Conservation (phyloP, 2,797 vertebrate species). For the Schizopygopsis pylzovi region DNA sequence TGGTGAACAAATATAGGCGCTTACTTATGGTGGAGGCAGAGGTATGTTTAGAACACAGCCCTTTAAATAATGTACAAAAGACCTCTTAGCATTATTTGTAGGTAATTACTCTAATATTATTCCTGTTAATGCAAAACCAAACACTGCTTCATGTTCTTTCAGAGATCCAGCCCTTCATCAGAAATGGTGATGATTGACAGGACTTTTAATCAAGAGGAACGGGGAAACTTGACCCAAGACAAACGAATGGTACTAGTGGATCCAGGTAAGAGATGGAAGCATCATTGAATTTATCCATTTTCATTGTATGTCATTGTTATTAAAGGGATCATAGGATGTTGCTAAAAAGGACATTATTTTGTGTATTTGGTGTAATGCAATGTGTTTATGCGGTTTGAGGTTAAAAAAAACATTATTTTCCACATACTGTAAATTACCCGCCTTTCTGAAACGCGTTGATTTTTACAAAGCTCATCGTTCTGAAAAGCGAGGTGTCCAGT, state of each 20-base stretch:
- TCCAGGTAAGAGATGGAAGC: slow-evolving; percentile 81
- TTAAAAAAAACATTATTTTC: too few species aligned
- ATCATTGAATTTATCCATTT: neutral
- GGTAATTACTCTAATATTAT: neutral
- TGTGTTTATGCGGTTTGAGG: too few species aligned
- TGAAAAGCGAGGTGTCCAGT: too few species aligned
- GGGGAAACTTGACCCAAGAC: slow-evolving; percentile 90
- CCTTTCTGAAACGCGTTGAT: too few species aligned
- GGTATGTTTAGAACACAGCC: slow-evolving; percentile 73
- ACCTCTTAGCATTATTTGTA: neutral
- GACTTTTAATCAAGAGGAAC: slow-evolving; percentile 98
- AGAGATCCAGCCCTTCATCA: slow-evolving; percentile 94
- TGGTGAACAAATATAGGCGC: slow-evolving; percentile 97
- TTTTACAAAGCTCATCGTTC: too few species aligned
- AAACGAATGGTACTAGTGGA: slow-evolving; percentile 93
- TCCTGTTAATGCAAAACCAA: neutral
- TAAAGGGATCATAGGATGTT: neutral
- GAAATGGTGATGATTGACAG: slow-evolving; percentile 99
- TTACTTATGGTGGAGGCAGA: slow-evolving; percentile 95
- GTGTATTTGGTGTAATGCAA: too few species aligned
- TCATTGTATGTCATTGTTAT: neutral
- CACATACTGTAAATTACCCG: too few species aligned
- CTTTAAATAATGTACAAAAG: neutral
- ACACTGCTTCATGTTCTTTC: slow-evolving; percentile 39
- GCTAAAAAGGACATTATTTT: too few species aligned